Evolutionary conservation across 30 jellyfish, hydroid and myxozoan species (phyloP).

Genomic region (Hydra vulgaris): DNA sequence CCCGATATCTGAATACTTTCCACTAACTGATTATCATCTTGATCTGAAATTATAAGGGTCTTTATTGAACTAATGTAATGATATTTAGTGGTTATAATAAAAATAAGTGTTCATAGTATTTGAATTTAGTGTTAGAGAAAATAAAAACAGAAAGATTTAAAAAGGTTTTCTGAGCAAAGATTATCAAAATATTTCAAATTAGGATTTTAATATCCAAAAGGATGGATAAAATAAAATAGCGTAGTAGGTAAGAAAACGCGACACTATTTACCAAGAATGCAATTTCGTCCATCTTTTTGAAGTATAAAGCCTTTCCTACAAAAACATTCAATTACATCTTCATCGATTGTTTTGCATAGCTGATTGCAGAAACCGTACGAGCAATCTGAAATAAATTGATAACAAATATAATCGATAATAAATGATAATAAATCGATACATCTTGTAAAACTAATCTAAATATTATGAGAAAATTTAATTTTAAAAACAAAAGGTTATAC

Average conservation of each 20-base stretch:
- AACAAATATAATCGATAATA: too few relatives aligned
- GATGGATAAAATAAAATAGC: background rate
- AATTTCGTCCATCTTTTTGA: constrained; percentile 8
- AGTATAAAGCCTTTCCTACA: constrained; percentile 10
- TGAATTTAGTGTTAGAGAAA: too few relatives aligned
- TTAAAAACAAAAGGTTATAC: too few relatives aligned
- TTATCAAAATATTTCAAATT: too few relatives aligned
- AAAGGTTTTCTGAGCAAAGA: background rate
- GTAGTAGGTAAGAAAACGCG: background rate
- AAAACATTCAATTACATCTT: constrained; percentile 8
- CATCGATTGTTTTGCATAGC: background rate
- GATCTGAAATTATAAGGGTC: background rate
- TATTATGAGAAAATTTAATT: too few relatives aligned
- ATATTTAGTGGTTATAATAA: too few relatives aligned
- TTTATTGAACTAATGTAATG: too few relatives aligned
- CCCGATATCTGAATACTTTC: background rate
- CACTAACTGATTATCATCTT: background rate
- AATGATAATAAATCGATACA: too few relatives aligned
- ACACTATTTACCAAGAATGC: background rate
- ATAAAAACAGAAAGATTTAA: background rate
- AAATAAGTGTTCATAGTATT: too few relatives aligned
- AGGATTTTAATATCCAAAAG: background rate
- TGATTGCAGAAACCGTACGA: constrained; percentile 25
- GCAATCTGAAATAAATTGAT: constrained; percentile 8
- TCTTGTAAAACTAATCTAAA: too few relatives aligned